Evolutionary conservation across 1,140 invertebrate genomes (phyloP), one percentile per base, ranked within the genome.

Genomic region (Proctacanthus coquilletti): DNA sequence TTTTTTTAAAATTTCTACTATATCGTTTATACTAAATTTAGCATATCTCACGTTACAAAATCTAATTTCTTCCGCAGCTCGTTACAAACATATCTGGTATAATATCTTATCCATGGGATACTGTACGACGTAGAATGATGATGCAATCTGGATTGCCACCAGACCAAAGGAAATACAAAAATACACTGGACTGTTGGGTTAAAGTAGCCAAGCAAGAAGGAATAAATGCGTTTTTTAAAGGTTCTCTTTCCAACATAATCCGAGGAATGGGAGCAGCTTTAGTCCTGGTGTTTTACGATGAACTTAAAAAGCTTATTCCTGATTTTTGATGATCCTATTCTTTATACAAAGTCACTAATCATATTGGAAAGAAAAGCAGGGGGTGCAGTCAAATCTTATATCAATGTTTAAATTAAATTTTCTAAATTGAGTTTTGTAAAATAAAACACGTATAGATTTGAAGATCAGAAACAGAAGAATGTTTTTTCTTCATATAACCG

Each of bases 81-180:
- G 87, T 91, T 36, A 92, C 87, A 42, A 85, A 85, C 20, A 64
- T 76, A 21, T 73, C 86, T 36, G 88, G 88, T 43, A 76, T 92
- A 49, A 70, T 86, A 20, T 91, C 86, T 0, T 93, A 93, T 69
- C 88, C 88, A 40, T 86, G 92, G 60, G 87, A 93, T 63, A 93
- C 88, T 18, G 86, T 93, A 39, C 72, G 88, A 51, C 74, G 87
- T 69, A 74, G 87, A 50, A 85, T 86, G 81, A 91, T 92, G 82
- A 87, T 88, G 84, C 82, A 85, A 66, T 83, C 80, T 34, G 80
- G 81, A 11, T 68, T 74, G 31, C 65, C 70, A 34, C 76, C 75
- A 59, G 51, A 42, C 10, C 80, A 86, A 19, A 70, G 80, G 34
- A 66, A 82, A 49, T 87, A 87, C 64, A 84, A 78, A 66, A 75